These are phyloP conservation scores for Ctenodactylus gundi DNA, from an alignment of 2,113 vertebrate species.

Conservation along the genomic window DNA sequence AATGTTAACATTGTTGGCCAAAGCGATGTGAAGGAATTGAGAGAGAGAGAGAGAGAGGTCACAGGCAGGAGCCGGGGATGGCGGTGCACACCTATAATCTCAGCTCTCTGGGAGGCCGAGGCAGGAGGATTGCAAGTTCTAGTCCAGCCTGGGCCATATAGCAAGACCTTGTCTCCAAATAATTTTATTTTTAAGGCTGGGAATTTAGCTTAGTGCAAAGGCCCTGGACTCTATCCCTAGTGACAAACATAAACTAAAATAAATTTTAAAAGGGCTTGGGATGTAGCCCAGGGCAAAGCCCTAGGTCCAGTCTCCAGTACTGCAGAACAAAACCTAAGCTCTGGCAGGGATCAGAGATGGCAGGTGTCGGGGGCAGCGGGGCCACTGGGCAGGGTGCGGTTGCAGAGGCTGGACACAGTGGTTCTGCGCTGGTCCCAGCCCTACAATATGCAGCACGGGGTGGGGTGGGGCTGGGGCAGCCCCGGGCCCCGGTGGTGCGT, in stretches of 20 bases:
- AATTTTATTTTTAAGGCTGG: neutral
- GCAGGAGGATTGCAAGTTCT: neutral
- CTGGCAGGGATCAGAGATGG: neutral
- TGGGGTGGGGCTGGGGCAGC: too few relatives aligned
- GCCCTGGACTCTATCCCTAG: too few relatives aligned
- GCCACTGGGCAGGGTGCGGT: neutral
- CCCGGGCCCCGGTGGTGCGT: too few relatives aligned
- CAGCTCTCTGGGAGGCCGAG: neutral
- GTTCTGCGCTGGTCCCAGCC: neutral
- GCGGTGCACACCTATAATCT: neutral
- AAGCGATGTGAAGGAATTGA: slow-evolving; percentile 59
- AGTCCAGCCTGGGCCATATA: neutral
- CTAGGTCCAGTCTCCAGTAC: neutral
- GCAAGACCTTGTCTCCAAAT: neutral
- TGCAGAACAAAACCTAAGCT: neutral
- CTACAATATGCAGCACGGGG: neutral
- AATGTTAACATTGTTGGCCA: slow-evolving; percentile 57
- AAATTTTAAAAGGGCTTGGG: neutral
- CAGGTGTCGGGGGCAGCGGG: neutral
- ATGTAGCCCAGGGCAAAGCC: neutral
- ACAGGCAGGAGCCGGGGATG: neutral
- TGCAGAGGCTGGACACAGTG: neutral
- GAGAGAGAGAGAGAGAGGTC: neutral
- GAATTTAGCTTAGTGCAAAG: neutral
- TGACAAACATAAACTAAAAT: too few relatives aligned